phyloP scores from a whole-genome alignment of 2,113 vertebrate genomes.

The Corydoras sp. region DNA sequence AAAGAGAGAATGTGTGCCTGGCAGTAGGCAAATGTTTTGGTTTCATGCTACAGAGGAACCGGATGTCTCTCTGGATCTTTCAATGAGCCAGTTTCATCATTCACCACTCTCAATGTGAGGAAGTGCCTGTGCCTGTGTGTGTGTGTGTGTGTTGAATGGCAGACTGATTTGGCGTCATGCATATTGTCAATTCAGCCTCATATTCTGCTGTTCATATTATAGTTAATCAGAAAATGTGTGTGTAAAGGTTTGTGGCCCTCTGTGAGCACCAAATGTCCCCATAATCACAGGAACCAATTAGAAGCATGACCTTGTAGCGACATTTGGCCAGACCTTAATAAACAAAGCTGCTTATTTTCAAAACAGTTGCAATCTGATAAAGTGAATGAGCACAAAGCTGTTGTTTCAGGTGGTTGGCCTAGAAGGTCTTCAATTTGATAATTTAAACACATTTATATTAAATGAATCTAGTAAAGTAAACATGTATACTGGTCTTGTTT shows the following conservation, averaged over 20 bases:
- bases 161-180: conserved; percentile 2
- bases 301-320: not conserved
- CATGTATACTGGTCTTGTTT: too few relatives aligned
- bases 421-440: too few relatives aligned
- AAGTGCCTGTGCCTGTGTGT: not conserved
- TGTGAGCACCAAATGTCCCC: not conserved
- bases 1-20: conserved; percentile 22
- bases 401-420: too few relatives aligned
- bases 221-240: conserved; percentile 3
- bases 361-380: not conserved
- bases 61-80: conserved; percentile 35
- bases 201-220: conserved; percentile 31
- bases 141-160: conserved; percentile 5
- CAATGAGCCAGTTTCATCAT: conserved; percentile 21
- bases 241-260: not conserved
- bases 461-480: too few relatives aligned
- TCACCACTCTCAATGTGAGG: conserved; percentile 14
- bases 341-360: not conserved
- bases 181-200: conserved; percentile 19
- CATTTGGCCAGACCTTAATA: not conserved
- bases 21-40: conserved; percentile 30
- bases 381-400: not conserved
- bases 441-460: too few relatives aligned
- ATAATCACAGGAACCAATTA: not conserved
- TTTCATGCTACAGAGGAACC: conserved; percentile 32